Evolutionary conservation across 1,140 invertebrate genomes (phyloP).

Genomic region (Anoplolepis gracilipes): DNA sequence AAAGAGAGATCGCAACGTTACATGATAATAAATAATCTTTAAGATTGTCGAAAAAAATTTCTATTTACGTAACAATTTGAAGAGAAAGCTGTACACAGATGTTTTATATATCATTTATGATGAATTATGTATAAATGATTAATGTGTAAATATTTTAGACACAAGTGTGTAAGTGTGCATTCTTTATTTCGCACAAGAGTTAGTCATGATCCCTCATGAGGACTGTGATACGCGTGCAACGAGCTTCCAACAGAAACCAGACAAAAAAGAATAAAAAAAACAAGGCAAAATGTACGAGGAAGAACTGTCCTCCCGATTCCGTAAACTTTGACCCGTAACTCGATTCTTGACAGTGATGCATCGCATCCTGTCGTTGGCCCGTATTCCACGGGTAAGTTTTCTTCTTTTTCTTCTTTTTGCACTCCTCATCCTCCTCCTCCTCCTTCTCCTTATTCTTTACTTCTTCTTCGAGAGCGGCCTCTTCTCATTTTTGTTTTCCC

Average conservation of each 20-base stretch:
- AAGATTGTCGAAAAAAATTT: neutral
- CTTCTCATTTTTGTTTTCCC: slow-evolving; percentile 65
- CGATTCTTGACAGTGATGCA: slow-evolving; percentile 76
- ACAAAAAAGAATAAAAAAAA: slow-evolving; percentile 39
- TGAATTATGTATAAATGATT: neutral
- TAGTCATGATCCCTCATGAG: neutral
- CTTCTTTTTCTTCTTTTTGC: slow-evolving; percentile 35
- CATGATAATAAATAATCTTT: neutral
- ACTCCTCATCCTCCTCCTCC: neutral
- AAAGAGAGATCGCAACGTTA: neutral
- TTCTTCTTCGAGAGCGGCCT: slow-evolving; percentile 20
- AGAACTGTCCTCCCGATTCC: slow-evolving; percentile 73
- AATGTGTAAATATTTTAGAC: neutral
- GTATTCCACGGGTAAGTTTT: slow-evolving; percentile 70
- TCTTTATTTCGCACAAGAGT: slow-evolving; percentile 2
- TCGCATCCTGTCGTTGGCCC: slow-evolving; percentile 75
- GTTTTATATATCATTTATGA: neutral
- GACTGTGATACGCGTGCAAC: neutral
- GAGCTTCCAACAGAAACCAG: slow-evolving; percentile 27
- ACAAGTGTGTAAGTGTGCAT: neutral
- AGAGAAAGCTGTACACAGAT: neutral
- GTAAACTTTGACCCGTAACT: slow-evolving; percentile 75
- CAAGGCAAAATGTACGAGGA: slow-evolving; percentile 48
- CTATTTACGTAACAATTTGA: neutral
- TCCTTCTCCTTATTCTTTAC: slow-evolving; percentile 8